Percentiles rank a stretch among this genome's conserved stretches.
Conservation (phyloP, 2,797 vertebrate genomes). For the Simalia tracyae region DNA sequence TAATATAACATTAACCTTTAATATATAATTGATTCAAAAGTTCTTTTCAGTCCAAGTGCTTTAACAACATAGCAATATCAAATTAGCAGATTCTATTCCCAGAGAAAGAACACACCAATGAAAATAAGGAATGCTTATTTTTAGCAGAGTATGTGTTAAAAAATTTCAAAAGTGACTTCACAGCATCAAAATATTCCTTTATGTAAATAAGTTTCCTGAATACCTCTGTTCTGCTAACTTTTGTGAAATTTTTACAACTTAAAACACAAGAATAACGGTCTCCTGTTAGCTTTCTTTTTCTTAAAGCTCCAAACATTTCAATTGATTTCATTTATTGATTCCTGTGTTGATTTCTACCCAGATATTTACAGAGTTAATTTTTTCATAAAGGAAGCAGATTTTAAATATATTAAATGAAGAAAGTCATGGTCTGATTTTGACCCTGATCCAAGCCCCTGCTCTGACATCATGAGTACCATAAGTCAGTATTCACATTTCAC, state of each 20-base stretch:
- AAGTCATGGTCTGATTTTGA: not conserved
- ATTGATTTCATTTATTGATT: not conserved
- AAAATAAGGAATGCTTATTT: conserved; percentile 15
- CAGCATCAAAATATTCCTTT: not conserved
- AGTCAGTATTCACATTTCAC: not conserved
- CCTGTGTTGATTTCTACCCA: not conserved
- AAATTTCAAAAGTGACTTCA: not conserved
- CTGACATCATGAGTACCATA: not conserved
- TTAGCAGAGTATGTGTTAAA: conserved; percentile 25
- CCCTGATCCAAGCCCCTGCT: not conserved
- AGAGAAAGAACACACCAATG: conserved; percentile 9
- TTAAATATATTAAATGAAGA: not conserved
- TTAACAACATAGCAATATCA: conserved; percentile 51
- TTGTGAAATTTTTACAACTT: not conserved
- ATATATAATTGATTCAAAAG: not conserved
- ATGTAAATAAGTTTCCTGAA: not conserved
- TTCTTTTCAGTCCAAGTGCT: conserved; percentile 15
- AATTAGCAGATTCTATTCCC: conserved; percentile 43
- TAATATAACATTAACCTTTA: conserved; percentile 18
- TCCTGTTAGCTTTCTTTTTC: not conserved
- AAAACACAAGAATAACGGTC: not conserved
- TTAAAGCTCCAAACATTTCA: not conserved
- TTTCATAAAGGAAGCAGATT: not conserved
- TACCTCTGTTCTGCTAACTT: not conserved
- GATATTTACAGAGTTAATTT: not conserved